These are phyloP conservation scores for Teleogryllus oceanicus DNA, from an alignment of 2,888 invertebrate genomes.

Conservation along the genomic window DNA sequence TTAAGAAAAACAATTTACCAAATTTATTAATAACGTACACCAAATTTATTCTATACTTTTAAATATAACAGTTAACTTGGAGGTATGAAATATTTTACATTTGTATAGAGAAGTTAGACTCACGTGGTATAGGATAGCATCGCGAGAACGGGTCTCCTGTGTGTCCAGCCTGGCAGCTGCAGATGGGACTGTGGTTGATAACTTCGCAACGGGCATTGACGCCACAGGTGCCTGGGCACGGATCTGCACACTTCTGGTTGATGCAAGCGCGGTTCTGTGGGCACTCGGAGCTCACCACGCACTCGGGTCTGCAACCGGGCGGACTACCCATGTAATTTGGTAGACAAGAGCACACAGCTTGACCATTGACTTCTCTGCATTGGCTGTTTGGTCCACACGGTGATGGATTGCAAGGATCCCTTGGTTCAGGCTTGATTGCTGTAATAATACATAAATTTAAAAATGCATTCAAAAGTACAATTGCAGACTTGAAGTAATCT, in stretches of 20 bases:
- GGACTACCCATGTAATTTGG: slow-evolving; percentile 67
- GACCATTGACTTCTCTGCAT: slow-evolving; percentile 65
- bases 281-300: slow-evolving; percentile 72
- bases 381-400: slow-evolving; percentile 77
- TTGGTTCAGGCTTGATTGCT: slow-evolving; percentile 36
- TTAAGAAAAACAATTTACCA: background rate
- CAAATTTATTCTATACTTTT: background rate
- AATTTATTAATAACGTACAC: background rate
- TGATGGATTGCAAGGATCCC: slow-evolving; percentile 65
- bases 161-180: slow-evolving; percentile 66
- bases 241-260: slow-evolving; percentile 71
- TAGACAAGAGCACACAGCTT: slow-evolving; percentile 71
- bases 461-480: background rate
- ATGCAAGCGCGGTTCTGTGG: slow-evolving; percentile 67
- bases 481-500: background rate
- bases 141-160: slow-evolving; percentile 75
- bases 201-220: slow-evolving; percentile 67
- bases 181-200: slow-evolving; percentile 73
- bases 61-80: background rate
- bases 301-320: slow-evolving; percentile 73
- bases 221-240: slow-evolving; percentile 72
- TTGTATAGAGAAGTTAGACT: slow-evolving; percentile 37
- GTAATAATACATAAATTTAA: background rate
- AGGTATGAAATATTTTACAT: slow-evolving; percentile 19
- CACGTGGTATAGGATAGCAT: slow-evolving; percentile 55